These are phyloP conservation scores for Xenopus borealis DNA, from an alignment of 2,113 vertebrate genomes.

Conservation along the genomic window DNA sequence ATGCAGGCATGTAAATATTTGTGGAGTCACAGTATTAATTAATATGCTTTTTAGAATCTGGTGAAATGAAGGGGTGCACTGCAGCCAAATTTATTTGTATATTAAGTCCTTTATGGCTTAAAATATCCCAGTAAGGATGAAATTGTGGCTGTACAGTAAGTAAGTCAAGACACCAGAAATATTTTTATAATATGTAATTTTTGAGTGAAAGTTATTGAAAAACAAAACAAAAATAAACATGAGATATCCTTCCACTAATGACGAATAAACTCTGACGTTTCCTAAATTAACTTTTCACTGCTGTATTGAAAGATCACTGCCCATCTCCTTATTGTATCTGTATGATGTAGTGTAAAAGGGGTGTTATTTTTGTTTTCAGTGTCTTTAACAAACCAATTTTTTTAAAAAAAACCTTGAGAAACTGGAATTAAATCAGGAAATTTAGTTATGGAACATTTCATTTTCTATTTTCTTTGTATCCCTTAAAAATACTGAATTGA, in stretches of 20 bases:
- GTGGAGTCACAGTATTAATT: slow-evolving; percentile 99
- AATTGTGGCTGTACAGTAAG: slow-evolving; percentile 70
- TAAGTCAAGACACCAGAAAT: slow-evolving; percentile 73
- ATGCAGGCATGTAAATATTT: slow-evolving; percentile 99
- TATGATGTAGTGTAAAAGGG: slow-evolving; percentile 61
- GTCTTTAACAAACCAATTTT: slow-evolving; percentile 78
- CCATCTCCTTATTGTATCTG: slow-evolving; percentile 40
- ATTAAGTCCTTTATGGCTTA: slow-evolving; percentile 68
- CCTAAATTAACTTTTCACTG: slow-evolving; percentile 24
- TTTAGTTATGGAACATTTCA: slow-evolving; percentile 63
- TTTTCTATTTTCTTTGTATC: slow-evolving; percentile 64
- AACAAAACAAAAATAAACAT: slow-evolving; percentile 70
- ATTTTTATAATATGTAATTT: slow-evolving; percentile 81
- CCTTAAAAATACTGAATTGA: slow-evolving; percentile 70
- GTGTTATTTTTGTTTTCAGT: slow-evolving; percentile 70
- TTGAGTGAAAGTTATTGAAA: slow-evolving; percentile 72
- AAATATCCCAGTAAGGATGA: slow-evolving; percentile 65
- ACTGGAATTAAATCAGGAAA: slow-evolving; percentile 73
- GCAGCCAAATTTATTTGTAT: slow-evolving; percentile 75
- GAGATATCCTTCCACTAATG: slow-evolving; percentile 71
- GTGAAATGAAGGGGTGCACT: slow-evolving; percentile 70
- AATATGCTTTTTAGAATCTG: slow-evolving; percentile 91
- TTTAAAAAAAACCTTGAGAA: slow-evolving; percentile 73
- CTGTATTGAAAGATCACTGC: slow-evolving; percentile 40
- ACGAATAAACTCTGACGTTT: slow-evolving; percentile 22